Evolutionary conservation across 2,113 vertebrate genomes (phyloP), one percentile per base, ranked within the genome.

Genomic region (Crotalus horridus): DNA sequence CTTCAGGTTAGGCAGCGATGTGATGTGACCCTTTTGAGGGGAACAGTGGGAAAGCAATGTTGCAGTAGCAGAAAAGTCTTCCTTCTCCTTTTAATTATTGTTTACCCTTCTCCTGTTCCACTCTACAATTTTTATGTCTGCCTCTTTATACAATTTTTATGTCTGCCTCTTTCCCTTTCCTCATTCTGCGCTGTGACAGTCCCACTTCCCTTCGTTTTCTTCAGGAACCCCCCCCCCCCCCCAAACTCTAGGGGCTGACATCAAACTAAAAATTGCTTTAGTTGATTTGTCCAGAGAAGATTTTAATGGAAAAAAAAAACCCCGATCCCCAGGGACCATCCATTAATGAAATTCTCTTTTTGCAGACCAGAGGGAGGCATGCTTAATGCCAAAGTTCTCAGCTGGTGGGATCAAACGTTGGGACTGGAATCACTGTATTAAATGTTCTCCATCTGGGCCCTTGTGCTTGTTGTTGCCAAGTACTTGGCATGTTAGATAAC

Each of bases 391-490:
- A 96, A 89, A 0, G 11, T 93, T 91, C 93, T 95, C 96, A 95
- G 95, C 94, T 95, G 95, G 86, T 91, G 91, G 93, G 81, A 54
- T 95, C 15, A 85, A 96, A 93, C 55, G 92, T 90, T 94, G 92
- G 89, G 33, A 86, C 92, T 95, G 53, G 95, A 95, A 96, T 96
- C 94, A 91, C 94, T 93, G 92, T 95, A 96, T 96, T 95, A 95
- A 93, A 96, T 97, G 95, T 96, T 95, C 93, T 92, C 94, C 95
- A 95, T 95, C 92, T 91, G 96, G 95, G 91, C 93, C 96, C 96
- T 95, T 93, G 86, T 90, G 96, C 95, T 96, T 92, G 94, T 0
- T 94, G 92, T 92, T 88, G 93, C 93, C 90, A 95, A 95, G 96
- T 94, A 94, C 94, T 87, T 96, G 95, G 95, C 95, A 94, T 95